Conservation (phyloP, 2,797 vertebrate species). For the Salarias fasciatus region DNA sequence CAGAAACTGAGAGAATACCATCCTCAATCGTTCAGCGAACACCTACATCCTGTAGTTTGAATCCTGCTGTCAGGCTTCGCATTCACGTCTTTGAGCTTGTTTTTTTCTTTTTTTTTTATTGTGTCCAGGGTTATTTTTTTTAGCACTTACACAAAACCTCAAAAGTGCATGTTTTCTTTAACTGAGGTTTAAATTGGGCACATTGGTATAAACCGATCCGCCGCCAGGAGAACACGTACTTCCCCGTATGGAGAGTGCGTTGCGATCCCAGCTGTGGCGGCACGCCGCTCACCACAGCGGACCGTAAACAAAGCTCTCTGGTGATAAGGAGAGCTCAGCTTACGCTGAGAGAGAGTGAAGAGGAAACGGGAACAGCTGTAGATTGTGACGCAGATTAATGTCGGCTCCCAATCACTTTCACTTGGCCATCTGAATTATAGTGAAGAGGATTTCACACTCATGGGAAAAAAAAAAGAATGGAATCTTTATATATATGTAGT, state of each 20-base stretch:
- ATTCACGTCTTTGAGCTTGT: background rate
- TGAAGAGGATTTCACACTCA: background rate
- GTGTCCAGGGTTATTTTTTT: background rate
- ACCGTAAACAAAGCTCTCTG: slow-evolving; percentile 51
- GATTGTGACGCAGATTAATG: background rate
- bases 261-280: slow-evolving; percentile 40
- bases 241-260: slow-evolving; percentile 46
- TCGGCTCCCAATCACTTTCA: background rate
- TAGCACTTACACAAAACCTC: background rate
- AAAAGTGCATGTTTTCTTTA: background rate
- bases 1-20: slow-evolving; percentile 20
- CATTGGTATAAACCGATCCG: slow-evolving; percentile 23
- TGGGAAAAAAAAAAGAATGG: too few species aligned
- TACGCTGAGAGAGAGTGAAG: slow-evolving; percentile 3
- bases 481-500: too few species aligned
- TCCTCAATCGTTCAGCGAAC: too few species aligned
- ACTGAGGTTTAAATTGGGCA: background rate
- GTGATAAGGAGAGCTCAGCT: slow-evolving; percentile 18
- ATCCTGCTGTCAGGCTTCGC: background rate
- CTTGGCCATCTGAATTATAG: background rate
- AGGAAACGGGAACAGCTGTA: background rate
- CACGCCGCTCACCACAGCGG: slow-evolving; percentile 44
- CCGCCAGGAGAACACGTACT: slow-evolving; percentile 18
- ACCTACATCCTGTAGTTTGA: slow-evolving; percentile 4
- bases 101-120: background rate